Conservation (phyloP, 2,888 invertebrate species). For the Lumbricus terrestris region DNA sequence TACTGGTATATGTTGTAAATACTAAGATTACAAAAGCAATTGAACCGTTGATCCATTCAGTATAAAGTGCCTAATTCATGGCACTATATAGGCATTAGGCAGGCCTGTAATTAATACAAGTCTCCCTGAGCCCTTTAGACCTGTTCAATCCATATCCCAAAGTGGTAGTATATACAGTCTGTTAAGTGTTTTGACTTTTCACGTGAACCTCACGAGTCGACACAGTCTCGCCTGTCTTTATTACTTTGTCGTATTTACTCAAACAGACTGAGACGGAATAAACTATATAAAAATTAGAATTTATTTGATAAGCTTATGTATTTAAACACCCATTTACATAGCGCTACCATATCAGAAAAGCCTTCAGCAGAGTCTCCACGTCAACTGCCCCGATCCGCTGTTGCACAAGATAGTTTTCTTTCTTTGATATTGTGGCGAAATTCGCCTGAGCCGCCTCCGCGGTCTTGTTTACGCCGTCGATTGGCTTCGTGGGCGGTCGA, state of each 20-base stretch:
- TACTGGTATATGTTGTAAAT: background rate
- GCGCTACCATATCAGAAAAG: background rate
- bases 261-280: background rate
- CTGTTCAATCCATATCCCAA: background rate
- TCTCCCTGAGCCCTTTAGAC: background rate
- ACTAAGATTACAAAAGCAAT: background rate
- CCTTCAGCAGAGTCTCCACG: background rate
- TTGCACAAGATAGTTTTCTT: background rate
- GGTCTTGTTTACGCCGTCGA: too few species aligned
- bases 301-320: background rate
- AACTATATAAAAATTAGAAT: background rate
- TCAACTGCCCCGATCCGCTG: background rate
- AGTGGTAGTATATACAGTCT: background rate
- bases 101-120: too few species aligned
- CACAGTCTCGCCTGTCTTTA: too few species aligned
- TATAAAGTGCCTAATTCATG: background rate
- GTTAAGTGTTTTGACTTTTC: too few species aligned
- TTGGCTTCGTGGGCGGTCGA: too few species aligned
- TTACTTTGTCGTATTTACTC: too few species aligned
- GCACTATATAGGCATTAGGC: fast-evolving
- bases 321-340: background rate
- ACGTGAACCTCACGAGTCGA: background rate
- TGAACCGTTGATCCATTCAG: background rate
- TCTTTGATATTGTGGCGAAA: background rate
- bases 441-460: too few species aligned